Percentiles rank a stretch among this genome's conserved stretches.
Conservation (phyloP, 2,797 vertebrate genomes). For the Sebastes matsubarae region DNA sequence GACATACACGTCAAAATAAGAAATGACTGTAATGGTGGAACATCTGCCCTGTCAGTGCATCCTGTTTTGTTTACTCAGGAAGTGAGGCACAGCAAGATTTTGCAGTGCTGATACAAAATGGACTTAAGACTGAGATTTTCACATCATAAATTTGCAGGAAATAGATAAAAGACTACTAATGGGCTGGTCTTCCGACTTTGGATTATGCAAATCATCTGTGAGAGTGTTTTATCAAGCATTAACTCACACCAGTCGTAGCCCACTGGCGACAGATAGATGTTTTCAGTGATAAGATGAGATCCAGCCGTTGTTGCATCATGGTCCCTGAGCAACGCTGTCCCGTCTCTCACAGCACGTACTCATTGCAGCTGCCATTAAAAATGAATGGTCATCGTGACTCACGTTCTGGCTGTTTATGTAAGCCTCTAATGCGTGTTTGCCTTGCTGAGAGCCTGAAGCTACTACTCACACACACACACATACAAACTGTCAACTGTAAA, state of each 20-base stretch:
- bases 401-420: constrained; percentile 56
- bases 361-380: constrained; percentile 56
- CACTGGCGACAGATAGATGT: background rate
- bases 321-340: constrained; percentile 35
- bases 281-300: background rate
- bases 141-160: background rate
- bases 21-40: background rate
- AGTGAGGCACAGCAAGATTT: background rate
- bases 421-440: constrained; percentile 56
- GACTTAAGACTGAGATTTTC: background rate
- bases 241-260: background rate
- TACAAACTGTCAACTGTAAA: constrained; percentile 4
- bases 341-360: constrained; percentile 33
- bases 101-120: background rate
- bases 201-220: background rate
- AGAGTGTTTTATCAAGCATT: background rate
- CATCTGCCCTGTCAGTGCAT: background rate
- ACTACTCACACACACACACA: constrained; percentile 12
- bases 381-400: constrained; percentile 63
- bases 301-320: constrained; percentile 41
- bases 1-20: background rate
- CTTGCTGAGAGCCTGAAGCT: constrained; percentile 36
- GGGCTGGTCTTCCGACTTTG: background rate
- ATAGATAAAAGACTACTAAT: background rate
- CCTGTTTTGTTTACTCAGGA: background rate